Percentiles rank a stretch among this genome's conserved stretches.
Conservation (phyloP, 1,140 invertebrate genomes). For the Sitophilus oryzae region DNA sequence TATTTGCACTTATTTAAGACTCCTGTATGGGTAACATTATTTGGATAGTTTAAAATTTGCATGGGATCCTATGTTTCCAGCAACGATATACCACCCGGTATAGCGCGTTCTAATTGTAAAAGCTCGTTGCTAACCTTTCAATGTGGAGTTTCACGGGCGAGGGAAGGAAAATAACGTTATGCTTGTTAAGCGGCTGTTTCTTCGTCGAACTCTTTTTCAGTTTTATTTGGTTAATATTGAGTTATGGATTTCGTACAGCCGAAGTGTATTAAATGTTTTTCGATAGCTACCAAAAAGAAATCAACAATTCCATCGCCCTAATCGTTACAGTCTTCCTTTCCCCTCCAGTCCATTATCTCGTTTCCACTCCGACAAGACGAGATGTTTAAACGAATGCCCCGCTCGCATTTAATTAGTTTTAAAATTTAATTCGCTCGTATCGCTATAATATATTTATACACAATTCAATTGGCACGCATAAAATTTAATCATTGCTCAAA, state of each 20-base stretch:
- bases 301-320: too few species aligned
- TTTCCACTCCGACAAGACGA: background rate
- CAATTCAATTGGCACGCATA: background rate
- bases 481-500: background rate
- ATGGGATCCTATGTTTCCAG: too few species aligned
- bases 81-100: background rate
- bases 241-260: constrained; percentile 5
- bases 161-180: constrained; percentile 7
- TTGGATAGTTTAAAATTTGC: too few species aligned
- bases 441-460: background rate
- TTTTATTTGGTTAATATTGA: constrained; percentile 6
- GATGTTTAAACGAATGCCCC: background rate
- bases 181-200: constrained; percentile 7
- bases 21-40: too few species aligned
- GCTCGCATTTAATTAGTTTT: background rate
- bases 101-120: background rate
- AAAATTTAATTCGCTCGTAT: background rate
- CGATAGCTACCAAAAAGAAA: too few species aligned
- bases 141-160: background rate
- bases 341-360: too few species aligned
- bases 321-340: too few species aligned
- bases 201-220: constrained; percentile 3
- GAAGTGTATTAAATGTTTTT: constrained; percentile 1
- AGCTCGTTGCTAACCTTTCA: constrained; percentile 3
- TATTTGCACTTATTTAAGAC: too few species aligned